These are phyloP conservation scores for Pteronura brasiliensis DNA, from an alignment of 2,113 vertebrate genomes.

Conservation along the genomic window DNA sequence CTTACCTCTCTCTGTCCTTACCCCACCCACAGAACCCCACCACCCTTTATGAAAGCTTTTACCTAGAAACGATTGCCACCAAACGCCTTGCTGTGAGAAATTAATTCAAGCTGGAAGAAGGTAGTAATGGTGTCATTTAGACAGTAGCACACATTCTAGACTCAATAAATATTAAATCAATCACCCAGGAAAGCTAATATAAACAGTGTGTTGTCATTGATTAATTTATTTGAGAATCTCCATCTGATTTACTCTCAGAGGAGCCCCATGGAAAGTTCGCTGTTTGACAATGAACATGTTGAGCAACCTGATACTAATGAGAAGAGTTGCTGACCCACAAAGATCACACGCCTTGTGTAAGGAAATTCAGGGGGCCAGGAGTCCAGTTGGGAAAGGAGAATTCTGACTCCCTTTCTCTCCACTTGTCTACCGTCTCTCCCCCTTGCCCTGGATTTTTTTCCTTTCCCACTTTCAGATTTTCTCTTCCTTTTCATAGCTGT, in stretches of 20 bases:
- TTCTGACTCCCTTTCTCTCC: neutral
- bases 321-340: constrained; percentile 39
- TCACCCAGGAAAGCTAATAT: constrained; percentile 44
- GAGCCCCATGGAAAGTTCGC: constrained; percentile 12
- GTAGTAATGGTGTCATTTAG: neutral
- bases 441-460: neutral
- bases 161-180: constrained; percentile 52
- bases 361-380: neutral
- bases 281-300: constrained; percentile 39
- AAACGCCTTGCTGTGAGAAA: constrained; percentile 23
- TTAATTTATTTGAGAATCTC: constrained; percentile 64
- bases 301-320: constrained; percentile 37
- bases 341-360: constrained; percentile 3
- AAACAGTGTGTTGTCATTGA: constrained; percentile 23
- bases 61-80: neutral
- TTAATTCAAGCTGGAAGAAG: neutral
- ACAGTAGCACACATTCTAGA: neutral
- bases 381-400: neutral
- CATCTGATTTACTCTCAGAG: constrained; percentile 34
- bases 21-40: neutral
- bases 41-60: constrained; percentile 12
- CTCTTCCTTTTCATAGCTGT: neutral
- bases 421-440: neutral
- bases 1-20: neutral
- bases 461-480: neutral